These are phyloP conservation scores for Mythimna vitellina DNA, from an alignment of 2,888 invertebrate species.

Conservation along the genomic window DNA sequence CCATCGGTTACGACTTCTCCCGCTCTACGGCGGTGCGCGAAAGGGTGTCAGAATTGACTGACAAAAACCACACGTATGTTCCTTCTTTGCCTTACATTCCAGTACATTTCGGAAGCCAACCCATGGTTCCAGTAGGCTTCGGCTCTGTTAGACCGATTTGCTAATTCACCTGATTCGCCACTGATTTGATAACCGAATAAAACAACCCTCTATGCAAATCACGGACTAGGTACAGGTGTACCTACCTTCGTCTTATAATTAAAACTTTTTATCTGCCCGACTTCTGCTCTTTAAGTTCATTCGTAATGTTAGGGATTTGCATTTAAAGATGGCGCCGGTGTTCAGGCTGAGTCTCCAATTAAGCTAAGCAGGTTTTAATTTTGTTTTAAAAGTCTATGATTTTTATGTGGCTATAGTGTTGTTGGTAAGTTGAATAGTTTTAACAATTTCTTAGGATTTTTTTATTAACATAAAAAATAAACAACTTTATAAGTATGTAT, in stretches of 20 bases:
- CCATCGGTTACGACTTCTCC: too few relatives aligned
- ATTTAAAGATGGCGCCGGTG: slow-evolving; percentile 55
- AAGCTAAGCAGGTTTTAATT: slow-evolving; percentile 35
- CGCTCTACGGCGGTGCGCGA: too few relatives aligned
- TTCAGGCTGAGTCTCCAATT: slow-evolving; percentile 27
- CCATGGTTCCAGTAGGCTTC: too few relatives aligned
- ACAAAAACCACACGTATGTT: too few relatives aligned
- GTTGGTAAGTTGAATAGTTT: not conserved
- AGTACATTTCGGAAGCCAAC: too few relatives aligned
- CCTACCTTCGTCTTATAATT: slow-evolving; percentile 64
- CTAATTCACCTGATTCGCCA: not conserved
- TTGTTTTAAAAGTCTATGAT: slow-evolving; percentile 14
- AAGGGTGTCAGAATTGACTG: too few relatives aligned
- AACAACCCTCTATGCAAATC: slow-evolving; percentile 55
- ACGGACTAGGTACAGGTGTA: slow-evolving; percentile 66
- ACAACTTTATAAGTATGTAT: too few relatives aligned
- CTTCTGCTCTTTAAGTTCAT: slow-evolving; percentile 56
- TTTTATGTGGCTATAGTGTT: not conserved
- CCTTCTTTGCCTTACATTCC: too few relatives aligned
- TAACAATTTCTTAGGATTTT: not conserved
- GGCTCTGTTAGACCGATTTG: too few relatives aligned
- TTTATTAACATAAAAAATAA: too few relatives aligned
- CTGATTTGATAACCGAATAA: slow-evolving; percentile 20
- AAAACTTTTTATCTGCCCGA: slow-evolving; percentile 69
- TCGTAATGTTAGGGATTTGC: slow-evolving; percentile 56